Percentiles rank a stretch among this genome's conserved stretches.
Conservation (phyloP, 30 jellyfish, hydroid and myxozoan species). For the Nemopilema nomurai region DNA sequence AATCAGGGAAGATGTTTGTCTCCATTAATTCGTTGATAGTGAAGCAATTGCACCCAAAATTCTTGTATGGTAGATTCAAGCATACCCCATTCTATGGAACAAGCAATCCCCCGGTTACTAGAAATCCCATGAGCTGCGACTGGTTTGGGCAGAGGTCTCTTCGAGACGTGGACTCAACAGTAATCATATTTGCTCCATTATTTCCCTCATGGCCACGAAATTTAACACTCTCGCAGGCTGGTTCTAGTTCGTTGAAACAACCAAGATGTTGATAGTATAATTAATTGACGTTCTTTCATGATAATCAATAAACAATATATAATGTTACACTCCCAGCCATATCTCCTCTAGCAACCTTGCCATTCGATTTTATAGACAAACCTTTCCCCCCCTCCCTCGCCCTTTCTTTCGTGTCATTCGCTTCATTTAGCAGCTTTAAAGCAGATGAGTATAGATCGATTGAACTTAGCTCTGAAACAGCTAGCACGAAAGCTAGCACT, state of each 20-base stretch:
- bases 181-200: neutral
- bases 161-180: constrained; percentile 2
- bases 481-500: constrained; percentile 1
- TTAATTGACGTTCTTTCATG: constrained; percentile 10
- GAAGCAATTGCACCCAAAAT: neutral
- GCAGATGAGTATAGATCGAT: neutral
- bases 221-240: neutral
- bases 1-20: neutral
- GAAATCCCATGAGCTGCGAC: constrained; percentile 4
- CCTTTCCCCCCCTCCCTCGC: constrained; percentile 15
- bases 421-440: constrained; percentile 5
- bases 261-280: constrained; percentile 16
- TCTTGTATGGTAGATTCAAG: constrained; percentile 12
- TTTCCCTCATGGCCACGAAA: neutral
- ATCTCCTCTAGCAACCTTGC: constrained; percentile 25
- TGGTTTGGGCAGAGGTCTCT: constrained; percentile 20
- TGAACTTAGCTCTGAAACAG: neutral
- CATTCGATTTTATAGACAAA: neutral
- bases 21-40: neutral
- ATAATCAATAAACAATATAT: constrained; percentile 15
- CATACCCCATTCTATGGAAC: constrained; percentile 26
- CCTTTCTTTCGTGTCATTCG: no score
- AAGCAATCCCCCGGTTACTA: neutral
- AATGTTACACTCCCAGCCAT: neutral
- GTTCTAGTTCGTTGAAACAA: neutral